Percentiles rank a stretch among this genome's conserved stretches.
These are phyloP conservation scores for Anisognathus igniventris DNA, from an alignment of 2,797 vertebrate species.

Conservation along the genomic window DNA sequence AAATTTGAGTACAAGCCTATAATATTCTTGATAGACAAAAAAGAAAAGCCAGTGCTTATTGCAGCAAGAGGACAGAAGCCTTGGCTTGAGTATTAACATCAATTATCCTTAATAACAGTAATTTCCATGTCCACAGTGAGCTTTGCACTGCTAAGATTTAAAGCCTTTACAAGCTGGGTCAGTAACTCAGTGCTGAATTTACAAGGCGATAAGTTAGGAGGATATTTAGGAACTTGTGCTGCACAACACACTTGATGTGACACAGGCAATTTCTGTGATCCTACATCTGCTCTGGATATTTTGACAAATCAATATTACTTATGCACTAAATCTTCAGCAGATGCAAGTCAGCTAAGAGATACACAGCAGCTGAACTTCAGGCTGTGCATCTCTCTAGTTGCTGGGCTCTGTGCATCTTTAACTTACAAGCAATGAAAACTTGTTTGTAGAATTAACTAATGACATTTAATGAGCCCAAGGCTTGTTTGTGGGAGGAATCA, in stretches of 20 bases:
- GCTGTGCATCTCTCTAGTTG: background rate
- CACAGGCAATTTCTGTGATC: background rate
- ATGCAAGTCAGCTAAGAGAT: background rate
- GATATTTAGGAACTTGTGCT: background rate
- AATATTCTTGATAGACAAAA: background rate
- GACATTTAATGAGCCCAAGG: background rate
- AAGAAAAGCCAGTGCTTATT: background rate
- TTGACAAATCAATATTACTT: background rate
- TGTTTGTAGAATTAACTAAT: background rate
- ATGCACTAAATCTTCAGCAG: background rate
- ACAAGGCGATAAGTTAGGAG: background rate
- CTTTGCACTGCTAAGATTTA: background rate
- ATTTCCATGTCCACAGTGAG: background rate
- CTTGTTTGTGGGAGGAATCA: background rate
- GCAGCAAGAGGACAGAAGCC: background rate
- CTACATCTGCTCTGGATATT: background rate
- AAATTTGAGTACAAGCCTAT: background rate
- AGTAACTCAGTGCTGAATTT: background rate
- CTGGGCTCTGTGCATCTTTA: background rate
- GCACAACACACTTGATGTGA: background rate
- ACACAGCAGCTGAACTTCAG: background rate
- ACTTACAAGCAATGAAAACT: background rate
- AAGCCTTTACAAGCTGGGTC: background rate
- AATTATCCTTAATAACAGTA: slow-evolving; percentile 17
- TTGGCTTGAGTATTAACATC: background rate